phyloP scores from a whole-genome alignment of 2,797 vertebrate genomes.

The Chlorospingus semifuscus region DNA sequence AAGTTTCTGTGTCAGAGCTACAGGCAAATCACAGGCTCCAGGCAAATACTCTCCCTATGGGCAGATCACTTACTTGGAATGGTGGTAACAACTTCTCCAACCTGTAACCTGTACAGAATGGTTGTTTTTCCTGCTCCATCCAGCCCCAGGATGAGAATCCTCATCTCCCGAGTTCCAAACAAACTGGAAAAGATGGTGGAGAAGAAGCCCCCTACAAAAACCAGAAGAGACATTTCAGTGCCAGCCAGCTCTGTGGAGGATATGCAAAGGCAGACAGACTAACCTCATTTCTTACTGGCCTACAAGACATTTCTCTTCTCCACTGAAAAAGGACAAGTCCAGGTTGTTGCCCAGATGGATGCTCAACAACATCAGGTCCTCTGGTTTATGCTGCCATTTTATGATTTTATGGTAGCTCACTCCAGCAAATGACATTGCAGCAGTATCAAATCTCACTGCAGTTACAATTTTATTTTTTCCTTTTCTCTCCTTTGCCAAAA shows the following conservation, averaged over 20 bases:
- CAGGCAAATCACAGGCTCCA: background rate
- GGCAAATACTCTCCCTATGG: background rate
- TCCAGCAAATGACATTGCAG: background rate
- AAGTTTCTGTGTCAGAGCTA: background rate
- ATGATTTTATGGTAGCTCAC: background rate
- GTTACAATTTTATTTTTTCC: background rate
- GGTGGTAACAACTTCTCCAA: constrained; percentile 98
- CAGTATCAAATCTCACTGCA: background rate
- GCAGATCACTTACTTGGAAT: constrained; percentile 89
- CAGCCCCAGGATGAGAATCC: constrained; percentile 95
- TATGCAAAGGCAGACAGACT: background rate
- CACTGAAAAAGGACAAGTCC: background rate
- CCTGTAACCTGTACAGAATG: constrained; percentile 95
- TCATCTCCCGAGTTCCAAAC: constrained; percentile 96
- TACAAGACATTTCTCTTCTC: background rate
- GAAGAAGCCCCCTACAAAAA: constrained; percentile 88
- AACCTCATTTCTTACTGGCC: background rate
- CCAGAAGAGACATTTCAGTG: background rate
- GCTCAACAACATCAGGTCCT: background rate
- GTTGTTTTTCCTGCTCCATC: constrained; percentile 98
- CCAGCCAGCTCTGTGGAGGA: background rate
- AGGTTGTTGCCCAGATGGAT: background rate
- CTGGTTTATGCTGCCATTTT: background rate
- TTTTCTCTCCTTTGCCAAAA: background rate
- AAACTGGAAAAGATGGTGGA: constrained; percentile 94